Evolutionary conservation across 2,113 vertebrate genomes (phyloP).

Genomic region (Phyllostomus discolor): DNA sequence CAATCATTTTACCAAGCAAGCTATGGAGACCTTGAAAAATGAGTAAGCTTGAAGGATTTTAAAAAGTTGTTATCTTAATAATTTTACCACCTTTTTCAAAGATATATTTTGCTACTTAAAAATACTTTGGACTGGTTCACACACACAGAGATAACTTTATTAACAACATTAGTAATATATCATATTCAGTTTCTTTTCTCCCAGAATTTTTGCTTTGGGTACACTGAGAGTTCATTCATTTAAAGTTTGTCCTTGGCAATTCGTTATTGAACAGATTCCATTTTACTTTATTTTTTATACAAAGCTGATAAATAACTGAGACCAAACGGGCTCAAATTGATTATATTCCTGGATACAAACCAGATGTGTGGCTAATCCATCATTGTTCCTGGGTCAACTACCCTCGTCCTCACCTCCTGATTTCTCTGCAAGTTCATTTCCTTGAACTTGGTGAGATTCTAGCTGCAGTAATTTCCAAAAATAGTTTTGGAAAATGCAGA

Average conservation of each 20-base stretch:
- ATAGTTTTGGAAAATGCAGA: constrained; percentile 42
- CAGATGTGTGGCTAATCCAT: constrained; percentile 32
- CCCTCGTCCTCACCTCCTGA: constrained; percentile 12
- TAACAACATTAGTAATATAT: neutral
- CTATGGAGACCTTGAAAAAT: neutral
- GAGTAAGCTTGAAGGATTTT: neutral
- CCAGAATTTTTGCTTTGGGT: constrained; percentile 29
- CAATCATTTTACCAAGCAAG: neutral
- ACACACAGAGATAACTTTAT: neutral
- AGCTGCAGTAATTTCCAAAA: constrained; percentile 56
- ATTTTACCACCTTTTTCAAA: neutral
- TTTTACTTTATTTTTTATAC: constrained; percentile 25
- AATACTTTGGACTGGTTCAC: neutral
- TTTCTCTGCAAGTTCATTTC: constrained; percentile 32
- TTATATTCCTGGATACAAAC: constrained; percentile 40
- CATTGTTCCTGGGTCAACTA: neutral
- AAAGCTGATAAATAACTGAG: constrained; percentile 51
- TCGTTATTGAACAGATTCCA: neutral
- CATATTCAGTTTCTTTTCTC: neutral
- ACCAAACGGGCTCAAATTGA: neutral
- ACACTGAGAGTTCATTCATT: constrained; percentile 29
- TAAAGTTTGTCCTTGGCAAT: constrained; percentile 42
- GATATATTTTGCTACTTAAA: neutral
- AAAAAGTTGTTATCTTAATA: neutral
- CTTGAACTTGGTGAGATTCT: constrained; percentile 41